Evolutionary conservation across 2,113 vertebrate genomes (phyloP).

Genomic region (Lycaon pictus): DNA sequence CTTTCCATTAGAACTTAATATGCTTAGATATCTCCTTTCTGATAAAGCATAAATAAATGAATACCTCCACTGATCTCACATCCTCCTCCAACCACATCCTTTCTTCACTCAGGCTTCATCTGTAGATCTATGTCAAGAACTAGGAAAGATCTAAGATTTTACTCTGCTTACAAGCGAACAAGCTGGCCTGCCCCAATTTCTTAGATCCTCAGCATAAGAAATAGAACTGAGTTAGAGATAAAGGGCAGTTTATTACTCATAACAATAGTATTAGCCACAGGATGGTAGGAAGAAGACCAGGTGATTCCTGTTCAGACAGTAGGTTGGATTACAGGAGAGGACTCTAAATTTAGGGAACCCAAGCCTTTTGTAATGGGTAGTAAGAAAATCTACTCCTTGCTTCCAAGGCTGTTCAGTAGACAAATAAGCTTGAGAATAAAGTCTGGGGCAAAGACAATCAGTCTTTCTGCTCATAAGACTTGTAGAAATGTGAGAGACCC

Average conservation of each 20-base stretch:
- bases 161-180: neutral
- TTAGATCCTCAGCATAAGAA: neutral
- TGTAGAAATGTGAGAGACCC: neutral
- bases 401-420: neutral
- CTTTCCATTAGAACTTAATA: neutral
- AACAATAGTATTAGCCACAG: neutral
- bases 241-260: neutral
- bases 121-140: neutral
- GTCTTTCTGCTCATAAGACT: neutral
- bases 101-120: neutral
- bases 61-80: neutral
- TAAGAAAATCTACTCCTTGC: neutral
- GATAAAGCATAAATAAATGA: neutral
- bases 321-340: neutral
- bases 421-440: neutral
- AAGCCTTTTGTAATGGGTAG: neutral
- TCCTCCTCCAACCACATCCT: neutral
- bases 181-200: neutral
- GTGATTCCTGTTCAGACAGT: neutral
- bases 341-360: neutral
- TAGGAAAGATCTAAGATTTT: neutral
- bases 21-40: neutral
- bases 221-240: neutral
- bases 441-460: neutral
- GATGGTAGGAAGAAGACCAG: neutral